Base-by-base conservation (phyloP, 2,113 vertebrate species). In the Peromyscus polionotus region DNA sequence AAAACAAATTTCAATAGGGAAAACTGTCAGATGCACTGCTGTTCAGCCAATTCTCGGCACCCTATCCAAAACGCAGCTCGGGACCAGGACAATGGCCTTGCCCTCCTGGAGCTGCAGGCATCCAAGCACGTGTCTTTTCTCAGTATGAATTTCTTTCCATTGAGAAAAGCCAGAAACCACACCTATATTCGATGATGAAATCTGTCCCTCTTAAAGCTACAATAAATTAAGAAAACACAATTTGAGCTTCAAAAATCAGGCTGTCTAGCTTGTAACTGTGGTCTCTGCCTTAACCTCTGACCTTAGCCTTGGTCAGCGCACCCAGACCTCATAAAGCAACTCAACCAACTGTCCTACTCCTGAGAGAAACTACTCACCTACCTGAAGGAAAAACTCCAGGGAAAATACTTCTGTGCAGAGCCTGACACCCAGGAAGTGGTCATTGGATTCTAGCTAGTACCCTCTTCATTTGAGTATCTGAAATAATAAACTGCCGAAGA, bases 11-110 rank as follows among this genome's bases (percentile, higher is more conserved):
- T 97, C 96, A 98, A 98, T 97, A 98, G 98, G 98, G 98, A 98
- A 99, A 99, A 99, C 99, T 99, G 99, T 99, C 98, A 98, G 98
- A 99, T 99, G 99, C 98, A 3, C 95, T 95, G 97, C 98, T 95
- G 28, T 77, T 67, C 31, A 36, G 95, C 94, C 97, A 97, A 96
- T 96, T 95, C 80, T 92, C 33, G 48, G 96, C 96, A 77, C 93
- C 91, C 75, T 86, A 48, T 59, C 90, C 0, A 33, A n/a, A 86
- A 45, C 1, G 54, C 51, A 77, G 4, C 20, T 73, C 75, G 63
- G 79, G 85, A 28, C 9, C 8, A 0, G 4, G 8, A 76, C 91
- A 68, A 63, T 26, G 33, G 73, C 91, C 92, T 80, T 94, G 45
- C 8, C 57, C 72, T 68, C 31, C 61, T 5, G 63, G 12, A 90